Evolutionary conservation across 1,140 invertebrate species (phyloP), one percentile per base, ranked within the genome.

Genomic region (Lethrus apterus): DNA sequence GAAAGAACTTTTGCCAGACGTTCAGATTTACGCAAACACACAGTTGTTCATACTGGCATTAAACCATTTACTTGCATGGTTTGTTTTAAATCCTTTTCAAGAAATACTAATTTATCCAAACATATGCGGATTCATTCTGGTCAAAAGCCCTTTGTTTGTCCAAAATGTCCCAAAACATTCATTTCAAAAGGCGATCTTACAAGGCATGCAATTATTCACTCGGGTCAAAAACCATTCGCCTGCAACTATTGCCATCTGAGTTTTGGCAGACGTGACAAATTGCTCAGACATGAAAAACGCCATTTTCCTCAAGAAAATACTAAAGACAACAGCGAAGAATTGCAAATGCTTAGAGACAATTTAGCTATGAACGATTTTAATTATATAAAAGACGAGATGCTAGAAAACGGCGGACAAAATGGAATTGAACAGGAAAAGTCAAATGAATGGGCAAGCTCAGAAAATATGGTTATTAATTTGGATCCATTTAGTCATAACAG

Each of bases 91-190:
- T 77, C 75, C 35, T 84, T 84, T 53, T 80, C 79, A 9, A 63
- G 80, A 10, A 87, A 84, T 48, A 87, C 85, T 43, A 93, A 92
- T 69, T 72, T 93, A 3, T 84, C 88, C 48, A 85, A 91, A 54
- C 90, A 94, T 64, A 71, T 90, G 50, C 73, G 88, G 34, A 80
- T 80, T 23, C 83, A 85, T 64, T 77, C 75, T 23, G 81, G 81
- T 0, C 71, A 70, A 48, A 83, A 82, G 49, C 78, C 78, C 0
- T 81, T 84, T 58, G 80, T 83, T 0, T 86, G 84, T 57, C 79
- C 78, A 20, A 69, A 80, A 13, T 86, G 83, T 57, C 79, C 83
- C 34, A 77, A 81, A 48, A 84, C 81, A 24, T 86, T 85, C 65
- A 79, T 82, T 2, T 75, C 80, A 1, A 79, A 81, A 44, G 72